These are phyloP conservation scores for Picathartes gymnocephalus DNA, from an alignment of 2,113 vertebrate genomes.

Conservation along the genomic window DNA sequence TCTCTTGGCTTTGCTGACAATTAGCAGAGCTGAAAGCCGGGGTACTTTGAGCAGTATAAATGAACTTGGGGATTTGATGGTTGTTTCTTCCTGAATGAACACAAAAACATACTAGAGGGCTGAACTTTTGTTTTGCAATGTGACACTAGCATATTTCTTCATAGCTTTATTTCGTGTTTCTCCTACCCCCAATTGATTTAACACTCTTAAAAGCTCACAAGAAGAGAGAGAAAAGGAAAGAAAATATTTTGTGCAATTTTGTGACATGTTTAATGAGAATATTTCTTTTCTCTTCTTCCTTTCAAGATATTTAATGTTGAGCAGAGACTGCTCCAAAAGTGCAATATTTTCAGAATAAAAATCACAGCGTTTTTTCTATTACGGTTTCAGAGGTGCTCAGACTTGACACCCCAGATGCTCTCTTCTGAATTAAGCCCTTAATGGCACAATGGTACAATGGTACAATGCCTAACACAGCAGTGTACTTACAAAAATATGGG, in stretches of 20 bases:
- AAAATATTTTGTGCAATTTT: neutral
- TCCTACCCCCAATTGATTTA: neutral
- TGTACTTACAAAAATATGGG: neutral
- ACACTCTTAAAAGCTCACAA: neutral
- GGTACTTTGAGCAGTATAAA: neutral
- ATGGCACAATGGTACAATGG: no score
- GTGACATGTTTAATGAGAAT: neutral
- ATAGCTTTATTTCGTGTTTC: neutral
- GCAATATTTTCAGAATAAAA: neutral
- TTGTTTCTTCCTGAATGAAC: neutral
- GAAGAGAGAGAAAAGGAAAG: neutral
- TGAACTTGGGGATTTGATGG: neutral
- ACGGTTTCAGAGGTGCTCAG: neutral
- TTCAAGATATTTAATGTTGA: neutral
- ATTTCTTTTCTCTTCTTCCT: neutral
- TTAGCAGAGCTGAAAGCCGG: neutral
- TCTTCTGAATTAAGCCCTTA: neutral
- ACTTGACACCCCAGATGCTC: neutral
- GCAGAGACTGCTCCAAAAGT: neutral
- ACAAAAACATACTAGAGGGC: neutral
- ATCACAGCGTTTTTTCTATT: rapidly evolving
- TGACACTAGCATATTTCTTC: neutral
- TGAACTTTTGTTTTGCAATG: neutral
- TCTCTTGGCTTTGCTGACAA: neutral
- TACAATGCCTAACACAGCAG: no score